Evolutionary conservation across 2,113 vertebrate species (phyloP), one percentile per base, ranked within the genome.

Genomic region (Phalacrocorax brasilianus): DNA sequence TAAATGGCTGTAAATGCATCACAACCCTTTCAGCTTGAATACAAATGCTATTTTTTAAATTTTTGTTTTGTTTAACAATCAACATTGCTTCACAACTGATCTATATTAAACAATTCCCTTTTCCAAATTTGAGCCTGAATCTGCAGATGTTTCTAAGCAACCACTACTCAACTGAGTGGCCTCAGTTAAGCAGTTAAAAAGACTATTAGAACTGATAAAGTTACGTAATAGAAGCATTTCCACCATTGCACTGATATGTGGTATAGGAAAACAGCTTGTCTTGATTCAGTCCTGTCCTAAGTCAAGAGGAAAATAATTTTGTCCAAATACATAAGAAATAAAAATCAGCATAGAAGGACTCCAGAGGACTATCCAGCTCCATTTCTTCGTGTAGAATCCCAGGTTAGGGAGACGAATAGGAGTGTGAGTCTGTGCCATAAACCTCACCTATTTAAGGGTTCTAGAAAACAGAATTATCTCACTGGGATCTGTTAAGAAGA

Each of bases 181-280:
- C 47, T 72, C 59, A 35, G 50, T 71, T 77, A 89, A 58, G 40
- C 38, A 67, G 68, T 49, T 77, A 47, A 77, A 81, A 88, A 79
- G 40, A 33, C 15, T 45, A 11, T 33, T 22, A 32, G 14, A 38
- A 40, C 55, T 15, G 76, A 61, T 52, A 19, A 81, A 66, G 11
- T 77, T 42, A 74, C 23, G 14, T 63, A 49, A 30, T 11, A 66
- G 26, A 59, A 92, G 7, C 11, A 24, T 85, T 78, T 88, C 14
- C 8, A n/a, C 16, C 0, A 0, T 74, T 53, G 33, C 11, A 35
- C 5, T 80, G 35, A 35, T 44, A 59, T 40, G 16, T 3, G 2
- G 35, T 47, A 35, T 1, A 58, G 21, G 21, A 74, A 86, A 91
- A 42, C 9, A 59, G 21, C 30, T 73, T 84, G 23, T 47, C 70